A percentile compares a stretch with the other conserved stretches of the same genome.
These are phyloP conservation scores for Macroteleia sp. DNA, from an alignment of 2,888 invertebrate species.

Conservation along the genomic window DNA sequence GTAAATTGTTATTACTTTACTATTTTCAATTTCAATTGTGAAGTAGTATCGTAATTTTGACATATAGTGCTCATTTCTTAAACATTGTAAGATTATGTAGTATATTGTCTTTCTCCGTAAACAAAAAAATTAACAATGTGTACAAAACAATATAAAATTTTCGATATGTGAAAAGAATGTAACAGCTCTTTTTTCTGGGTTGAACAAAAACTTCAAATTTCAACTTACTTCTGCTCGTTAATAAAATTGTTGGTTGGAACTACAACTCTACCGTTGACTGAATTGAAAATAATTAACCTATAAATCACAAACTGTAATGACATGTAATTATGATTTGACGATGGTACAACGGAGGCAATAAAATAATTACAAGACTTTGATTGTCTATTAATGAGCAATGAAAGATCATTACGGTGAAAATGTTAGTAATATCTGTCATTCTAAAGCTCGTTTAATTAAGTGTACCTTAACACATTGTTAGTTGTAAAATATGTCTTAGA, in stretches of 20 bases:
- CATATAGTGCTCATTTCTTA: too few relatives aligned
- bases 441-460: background rate
- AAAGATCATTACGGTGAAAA: conserved; percentile 2
- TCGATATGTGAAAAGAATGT: too few relatives aligned
- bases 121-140: too few relatives aligned
- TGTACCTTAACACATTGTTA: background rate
- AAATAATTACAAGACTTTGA: conserved; percentile 9
- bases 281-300: background rate
- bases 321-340: background rate
- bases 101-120: too few relatives aligned
- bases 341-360: conserved; percentile 4
- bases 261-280: background rate
- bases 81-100: too few relatives aligned
- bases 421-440: background rate
- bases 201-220: too few relatives aligned
- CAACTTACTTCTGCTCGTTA: background rate
- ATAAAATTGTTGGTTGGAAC: conserved; percentile 9
- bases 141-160: too few relatives aligned
- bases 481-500: background rate
- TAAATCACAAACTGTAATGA: conserved; percentile 12
- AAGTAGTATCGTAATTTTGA: too few relatives aligned
- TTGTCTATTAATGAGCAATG: conserved; percentile 14
- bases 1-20: too few relatives aligned
- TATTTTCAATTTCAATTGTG: too few relatives aligned
- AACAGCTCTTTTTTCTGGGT: too few relatives aligned